These are phyloP conservation scores for Sebastes itinus DNA, from an alignment of 2,797 vertebrate genomes.

Conservation along the genomic window DNA sequence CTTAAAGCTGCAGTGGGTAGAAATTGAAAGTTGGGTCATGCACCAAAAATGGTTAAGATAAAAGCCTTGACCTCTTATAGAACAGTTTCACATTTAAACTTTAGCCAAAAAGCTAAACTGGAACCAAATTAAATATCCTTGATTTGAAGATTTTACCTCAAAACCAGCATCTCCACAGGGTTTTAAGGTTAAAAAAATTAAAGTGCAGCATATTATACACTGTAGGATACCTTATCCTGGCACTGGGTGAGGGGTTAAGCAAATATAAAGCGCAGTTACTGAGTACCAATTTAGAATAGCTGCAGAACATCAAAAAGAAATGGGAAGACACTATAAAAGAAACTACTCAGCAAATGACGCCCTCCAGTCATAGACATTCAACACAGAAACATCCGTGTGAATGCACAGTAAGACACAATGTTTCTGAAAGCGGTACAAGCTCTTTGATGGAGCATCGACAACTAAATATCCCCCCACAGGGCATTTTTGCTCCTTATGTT, in stretches of 20 bases:
- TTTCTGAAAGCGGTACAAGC: conserved; percentile 13
- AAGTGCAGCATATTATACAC: not conserved
- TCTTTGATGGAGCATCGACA: conserved; percentile 34
- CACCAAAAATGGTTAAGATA: too few species aligned
- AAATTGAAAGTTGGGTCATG: too few species aligned
- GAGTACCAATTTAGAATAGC: not conserved
- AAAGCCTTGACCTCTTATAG: too few species aligned
- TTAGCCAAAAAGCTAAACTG: not conserved
- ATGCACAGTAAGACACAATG: not conserved
- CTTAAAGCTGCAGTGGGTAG: not conserved
- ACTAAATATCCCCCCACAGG: conserved; percentile 20
- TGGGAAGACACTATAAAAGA: conserved; percentile 5
- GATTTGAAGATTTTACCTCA: not conserved
- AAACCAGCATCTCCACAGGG: not conserved
- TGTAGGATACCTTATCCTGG: not conserved
- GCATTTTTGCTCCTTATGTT: conserved; percentile 17
- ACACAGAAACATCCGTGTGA: conserved; percentile 16
- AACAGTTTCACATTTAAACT: too few species aligned
- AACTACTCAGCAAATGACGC: conserved; percentile 8
- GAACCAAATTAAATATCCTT: not conserved
- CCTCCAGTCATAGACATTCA: conserved; percentile 3
- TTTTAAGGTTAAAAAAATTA: not conserved
- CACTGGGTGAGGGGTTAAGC: not conserved
- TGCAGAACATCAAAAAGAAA: not conserved
- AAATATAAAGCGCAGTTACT: not conserved